phyloP scores from a whole-genome alignment of 2,113 vertebrate species.

The Syngnathoides biaculeatus region DNA sequence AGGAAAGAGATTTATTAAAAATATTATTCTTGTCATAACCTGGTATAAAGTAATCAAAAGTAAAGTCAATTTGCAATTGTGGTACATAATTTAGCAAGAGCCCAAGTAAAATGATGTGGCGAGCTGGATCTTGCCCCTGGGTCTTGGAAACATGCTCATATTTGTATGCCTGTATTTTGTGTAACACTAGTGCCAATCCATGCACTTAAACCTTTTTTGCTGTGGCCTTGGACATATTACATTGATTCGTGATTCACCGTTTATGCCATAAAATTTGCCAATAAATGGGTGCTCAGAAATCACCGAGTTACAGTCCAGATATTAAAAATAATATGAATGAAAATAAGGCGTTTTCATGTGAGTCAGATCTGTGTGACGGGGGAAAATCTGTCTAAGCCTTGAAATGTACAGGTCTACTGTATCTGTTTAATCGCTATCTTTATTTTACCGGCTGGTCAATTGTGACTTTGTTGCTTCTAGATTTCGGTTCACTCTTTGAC shows the following conservation, averaged over 20 bases:
- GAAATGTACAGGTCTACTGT: background rate
- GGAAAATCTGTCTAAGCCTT: background rate
- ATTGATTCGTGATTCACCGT: background rate
- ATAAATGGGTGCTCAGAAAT: background rate
- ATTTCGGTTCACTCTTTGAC: conserved; percentile 95
- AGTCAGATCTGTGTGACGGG: background rate
- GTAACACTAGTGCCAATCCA: background rate
- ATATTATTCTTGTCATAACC: background rate
- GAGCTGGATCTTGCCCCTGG: no score
- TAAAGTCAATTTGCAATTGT: background rate
- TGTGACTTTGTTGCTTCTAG: conserved; percentile 58
- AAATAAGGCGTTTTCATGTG: background rate
- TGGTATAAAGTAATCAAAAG: background rate
- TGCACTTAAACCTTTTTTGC: background rate
- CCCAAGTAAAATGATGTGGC: background rate
- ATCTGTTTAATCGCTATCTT: background rate
- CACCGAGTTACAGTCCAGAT: background rate
- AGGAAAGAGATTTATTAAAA: background rate
- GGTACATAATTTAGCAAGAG: background rate
- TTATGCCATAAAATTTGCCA: no score
- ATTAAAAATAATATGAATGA: no score
- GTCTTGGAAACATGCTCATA: background rate
- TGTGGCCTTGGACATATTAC: background rate
- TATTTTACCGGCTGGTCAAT: background rate
- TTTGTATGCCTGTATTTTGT: background rate